Base-by-base conservation (phyloP, 2,113 vertebrate species). In the Panurus biarmicus region DNA sequence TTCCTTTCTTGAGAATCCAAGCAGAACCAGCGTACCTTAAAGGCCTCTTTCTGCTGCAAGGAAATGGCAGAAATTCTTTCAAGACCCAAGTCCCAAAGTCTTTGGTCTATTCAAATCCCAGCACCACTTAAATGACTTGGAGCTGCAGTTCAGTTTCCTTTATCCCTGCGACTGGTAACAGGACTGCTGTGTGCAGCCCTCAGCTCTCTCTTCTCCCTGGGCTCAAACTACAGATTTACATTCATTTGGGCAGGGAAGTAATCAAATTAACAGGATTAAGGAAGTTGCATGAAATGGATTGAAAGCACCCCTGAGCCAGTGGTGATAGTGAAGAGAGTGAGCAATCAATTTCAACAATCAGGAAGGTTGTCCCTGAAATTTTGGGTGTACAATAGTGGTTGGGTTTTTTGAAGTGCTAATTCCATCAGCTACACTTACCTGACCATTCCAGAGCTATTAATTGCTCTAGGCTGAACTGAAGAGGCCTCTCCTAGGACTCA, bases 21-120 rank as follows among this genome's bases (percentile, higher is more conserved):
- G 92, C 98, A 96, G 57, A 99, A 99, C 99, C 99, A 99, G 72
- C 99, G 98, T 93, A 97, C 97, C 96, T 98, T 99, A 96, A 99
- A 99, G 61, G 97, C 76, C 92, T 99, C 99, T 60, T 94, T 98
- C 84, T 98, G 98, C 99, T 99, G 97, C 86, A 96, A 92, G 91
- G 92, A 86, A 92, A 83, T 48, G 33, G 92, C 54, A 89, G 29
- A 89, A 89, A 26, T 60, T 82, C 45, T 81, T 94, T 85, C 89
- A 71, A 91, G 69, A 95, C 21, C 25, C 45, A 53, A 38, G 13
- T 58, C 28, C 58, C 38, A 38, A 31, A 13, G 24, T 31, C 31
- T 60, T 74, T 3, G 2, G 24, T 42, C 61, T 79, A 20, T 64
- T 81, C n/a, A 80, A 36, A 80, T 54, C 28, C 48, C 40, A 22